These are phyloP conservation scores for Eueremaeus valkanovi DNA, from an alignment of 2,888 invertebrate species.

Conservation along the genomic window DNA sequence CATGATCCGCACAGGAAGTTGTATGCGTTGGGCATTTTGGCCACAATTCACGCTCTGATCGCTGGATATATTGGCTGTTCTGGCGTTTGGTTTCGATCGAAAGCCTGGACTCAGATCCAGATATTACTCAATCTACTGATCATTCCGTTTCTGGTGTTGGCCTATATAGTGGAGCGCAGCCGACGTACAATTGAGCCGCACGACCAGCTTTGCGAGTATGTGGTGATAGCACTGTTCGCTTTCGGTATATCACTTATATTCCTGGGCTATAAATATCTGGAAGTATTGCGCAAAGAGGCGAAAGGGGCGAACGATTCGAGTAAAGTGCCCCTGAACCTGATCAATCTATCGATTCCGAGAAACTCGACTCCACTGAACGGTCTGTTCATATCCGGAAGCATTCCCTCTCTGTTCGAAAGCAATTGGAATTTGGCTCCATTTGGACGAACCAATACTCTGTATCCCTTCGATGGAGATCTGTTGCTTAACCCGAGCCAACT, in stretches of 20 bases:
- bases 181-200: not conserved
- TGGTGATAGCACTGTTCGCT: not conserved
- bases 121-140: not conserved
- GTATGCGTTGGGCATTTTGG: not conserved
- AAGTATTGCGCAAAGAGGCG: not conserved
- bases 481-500: not conserved
- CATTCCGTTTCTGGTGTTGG: slow-evolving; percentile 1
- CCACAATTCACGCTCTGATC: not conserved
- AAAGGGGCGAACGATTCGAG: not conserved
- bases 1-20: not conserved
- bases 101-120: slow-evolving; percentile 1
- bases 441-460: not conserved
- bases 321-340: not conserved
- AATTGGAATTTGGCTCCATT: not conserved
- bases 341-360: not conserved
- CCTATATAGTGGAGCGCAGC: not conserved
- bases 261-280: not conserved
- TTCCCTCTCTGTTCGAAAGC: not conserved
- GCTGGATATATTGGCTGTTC: slow-evolving; percentile 5
- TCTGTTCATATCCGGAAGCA: not conserved
- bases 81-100: slow-evolving; percentile 10
- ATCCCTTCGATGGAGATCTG: not conserved
- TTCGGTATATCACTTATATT: not conserved
- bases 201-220: not conserved
- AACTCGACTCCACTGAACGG: not conserved